A percentile compares a stretch with the other conserved stretches of the same genome.
phyloP scores from a whole-genome alignment of 2,888 invertebrate species.

The Mythimna lalbum region DNA sequence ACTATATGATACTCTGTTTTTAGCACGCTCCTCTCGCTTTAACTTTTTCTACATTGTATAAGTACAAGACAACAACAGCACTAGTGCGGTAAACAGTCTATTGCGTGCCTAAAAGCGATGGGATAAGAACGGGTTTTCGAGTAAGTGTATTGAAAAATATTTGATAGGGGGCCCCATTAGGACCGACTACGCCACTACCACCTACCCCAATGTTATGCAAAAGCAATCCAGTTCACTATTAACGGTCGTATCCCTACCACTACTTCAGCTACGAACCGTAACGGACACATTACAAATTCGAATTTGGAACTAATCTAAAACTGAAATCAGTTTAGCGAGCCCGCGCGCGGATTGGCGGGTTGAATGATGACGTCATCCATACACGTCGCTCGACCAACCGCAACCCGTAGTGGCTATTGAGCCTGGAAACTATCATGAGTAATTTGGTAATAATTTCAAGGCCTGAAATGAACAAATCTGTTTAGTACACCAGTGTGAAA shows the following conservation, averaged over 20 bases:
- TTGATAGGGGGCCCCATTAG: no score
- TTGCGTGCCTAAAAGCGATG: no score
- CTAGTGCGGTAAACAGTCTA: no score
- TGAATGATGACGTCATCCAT: conserved; percentile 88
- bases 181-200: no score
- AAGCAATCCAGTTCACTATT: conserved; percentile 55
- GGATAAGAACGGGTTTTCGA: no score
- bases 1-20: no score
- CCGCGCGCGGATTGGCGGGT: conserved; percentile 82
- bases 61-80: no score
- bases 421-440: conserved; percentile 64
- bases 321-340: conserved; percentile 83
- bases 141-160: no score
- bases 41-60: no score
- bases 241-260: conserved; percentile 41
- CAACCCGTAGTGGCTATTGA: conserved; percentile 69
- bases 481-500: conserved; percentile 14
- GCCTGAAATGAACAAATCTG: conserved; percentile 45
- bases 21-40: no score
- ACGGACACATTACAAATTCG: conserved; percentile 79
- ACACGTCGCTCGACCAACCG: conserved; percentile 82
- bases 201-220: conserved; percentile 26
- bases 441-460: conserved; percentile 67
- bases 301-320: conserved; percentile 84
- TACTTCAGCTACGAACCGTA: conserved; percentile 51